phyloP scores from a whole-genome alignment of 2,797 vertebrate genomes.

The Furcifer pardalis region DNA sequence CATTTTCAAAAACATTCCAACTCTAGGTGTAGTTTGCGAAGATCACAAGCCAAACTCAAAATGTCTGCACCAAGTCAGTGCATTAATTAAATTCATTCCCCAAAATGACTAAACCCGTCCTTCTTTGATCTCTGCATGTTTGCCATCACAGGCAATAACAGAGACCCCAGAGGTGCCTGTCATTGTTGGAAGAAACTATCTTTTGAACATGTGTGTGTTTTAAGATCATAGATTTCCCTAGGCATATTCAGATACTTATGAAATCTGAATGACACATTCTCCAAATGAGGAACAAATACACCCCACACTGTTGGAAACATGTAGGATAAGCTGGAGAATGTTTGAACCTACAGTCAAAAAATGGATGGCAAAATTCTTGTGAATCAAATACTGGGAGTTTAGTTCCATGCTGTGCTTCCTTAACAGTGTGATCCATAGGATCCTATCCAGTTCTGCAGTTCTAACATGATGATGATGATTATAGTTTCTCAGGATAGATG shows the following conservation, averaged over 20 bases:
- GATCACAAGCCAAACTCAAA: conserved; percentile 15
- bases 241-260: conserved; percentile 7
- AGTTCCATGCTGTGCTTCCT: no score
- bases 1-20: conserved; percentile 15
- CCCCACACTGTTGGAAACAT: background rate
- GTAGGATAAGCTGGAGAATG: conserved; percentile 12
- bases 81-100: conserved; percentile 41
- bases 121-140: conserved; percentile 29
- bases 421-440: no score
- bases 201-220: conserved; percentile 10
- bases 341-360: background rate
- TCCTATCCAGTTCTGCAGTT: no score
- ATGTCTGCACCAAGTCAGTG: background rate
- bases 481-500: no score
- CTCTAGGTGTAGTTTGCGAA: background rate
- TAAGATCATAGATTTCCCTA: conserved; percentile 2
- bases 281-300: background rate
- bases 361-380: background rate
- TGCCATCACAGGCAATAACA: background rate
- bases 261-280: background rate
- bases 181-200: background rate
- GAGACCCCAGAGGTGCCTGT: background rate
- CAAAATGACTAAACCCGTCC: conserved; percentile 18
- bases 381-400: background rate
- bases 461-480: no score